These are phyloP conservation scores for Hippocampus barbouri DNA, from an alignment of 2,113 vertebrate species.

Conservation along the genomic window DNA sequence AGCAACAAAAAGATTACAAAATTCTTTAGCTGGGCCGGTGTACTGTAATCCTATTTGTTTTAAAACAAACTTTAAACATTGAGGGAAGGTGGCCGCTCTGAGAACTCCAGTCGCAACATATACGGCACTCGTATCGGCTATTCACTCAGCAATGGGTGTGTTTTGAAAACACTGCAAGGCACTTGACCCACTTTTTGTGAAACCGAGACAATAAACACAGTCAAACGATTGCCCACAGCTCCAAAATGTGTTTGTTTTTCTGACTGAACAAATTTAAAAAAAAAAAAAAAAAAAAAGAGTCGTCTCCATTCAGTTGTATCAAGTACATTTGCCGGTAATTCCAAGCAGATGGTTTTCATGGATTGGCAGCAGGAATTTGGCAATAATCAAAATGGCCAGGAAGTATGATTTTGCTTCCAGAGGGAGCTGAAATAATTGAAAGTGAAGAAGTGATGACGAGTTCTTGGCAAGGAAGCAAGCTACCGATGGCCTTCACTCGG, in stretches of 20 bases:
- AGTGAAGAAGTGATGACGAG: slow-evolving; percentile 34
- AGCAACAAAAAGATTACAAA: not conserved
- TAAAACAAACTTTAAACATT: slow-evolving; percentile 10
- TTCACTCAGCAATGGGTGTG: slow-evolving; percentile 24
- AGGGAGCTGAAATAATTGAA: slow-evolving; percentile 11
- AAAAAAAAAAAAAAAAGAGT: slow-evolving; percentile 26
- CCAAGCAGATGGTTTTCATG: slow-evolving; percentile 1
- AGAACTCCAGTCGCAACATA: slow-evolving; percentile 10
- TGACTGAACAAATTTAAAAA: slow-evolving; percentile 23
- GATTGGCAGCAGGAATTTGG: slow-evolving; percentile 12
- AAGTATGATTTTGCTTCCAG: slow-evolving; percentile 14
- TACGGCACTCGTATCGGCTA: not conserved
- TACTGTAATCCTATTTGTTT: not conserved
- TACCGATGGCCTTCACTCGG: slow-evolving; percentile 11
- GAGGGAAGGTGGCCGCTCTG: slow-evolving; percentile 13
- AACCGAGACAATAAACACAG: slow-evolving; percentile 40
- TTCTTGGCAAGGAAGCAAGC: slow-evolving; percentile 16
- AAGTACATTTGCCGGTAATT: slow-evolving; percentile 29
- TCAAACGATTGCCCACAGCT: slow-evolving; percentile 21
- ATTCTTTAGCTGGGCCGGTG: too few relatives aligned
- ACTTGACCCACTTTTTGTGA: slow-evolving; percentile 50
- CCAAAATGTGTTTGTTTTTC: slow-evolving; percentile 22
- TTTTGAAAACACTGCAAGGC: slow-evolving; percentile 36
- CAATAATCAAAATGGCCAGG: slow-evolving; percentile 13
- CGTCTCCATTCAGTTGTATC: slow-evolving; percentile 1